Evolutionary conservation across 2,888 invertebrate genomes (phyloP).

Genomic region (Oscheius onirici): DNA sequence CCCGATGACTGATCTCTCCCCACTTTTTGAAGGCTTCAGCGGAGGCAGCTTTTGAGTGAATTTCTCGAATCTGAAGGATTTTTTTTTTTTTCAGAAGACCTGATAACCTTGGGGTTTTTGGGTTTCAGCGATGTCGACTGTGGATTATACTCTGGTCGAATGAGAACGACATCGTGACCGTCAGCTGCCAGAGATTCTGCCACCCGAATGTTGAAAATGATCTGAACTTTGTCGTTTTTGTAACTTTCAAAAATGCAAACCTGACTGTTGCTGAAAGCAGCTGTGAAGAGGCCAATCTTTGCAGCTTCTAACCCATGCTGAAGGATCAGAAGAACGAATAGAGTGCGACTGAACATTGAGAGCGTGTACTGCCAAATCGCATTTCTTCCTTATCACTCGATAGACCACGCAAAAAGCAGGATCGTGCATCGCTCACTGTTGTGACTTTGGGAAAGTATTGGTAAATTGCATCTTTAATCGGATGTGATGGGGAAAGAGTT

Average conservation of each 20-base stretch:
- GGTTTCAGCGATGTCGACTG: constrained; percentile 8
- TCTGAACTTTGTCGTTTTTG: neutral
- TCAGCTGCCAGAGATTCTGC: constrained; percentile 19
- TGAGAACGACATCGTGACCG: constrained; percentile 31
- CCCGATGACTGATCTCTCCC: neutral
- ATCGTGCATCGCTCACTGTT: too few relatives aligned
- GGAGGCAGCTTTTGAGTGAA: constrained; percentile 12
- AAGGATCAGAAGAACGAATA: neutral
- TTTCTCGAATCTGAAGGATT: constrained; percentile 29
- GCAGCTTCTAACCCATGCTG: neutral
- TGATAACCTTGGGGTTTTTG: constrained; percentile 24
- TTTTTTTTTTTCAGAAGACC: too few relatives aligned
- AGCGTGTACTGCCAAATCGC: neutral
- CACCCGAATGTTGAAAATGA: constrained; percentile 32
- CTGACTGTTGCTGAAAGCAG: constrained; percentile 29
- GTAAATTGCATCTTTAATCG: too few relatives aligned
- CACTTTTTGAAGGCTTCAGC: neutral
- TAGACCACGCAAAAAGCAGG: neutral
- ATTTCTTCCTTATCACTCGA: too few relatives aligned
- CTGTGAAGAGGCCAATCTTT: constrained; percentile 27
- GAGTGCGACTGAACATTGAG: neutral
- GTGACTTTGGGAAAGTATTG: too few relatives aligned
- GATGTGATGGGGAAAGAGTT: too few relatives aligned
- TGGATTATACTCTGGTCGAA: constrained; percentile 29
- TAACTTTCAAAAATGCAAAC: neutral